These are phyloP conservation scores for Maconellicoccus hirsutus DNA, from an alignment of 1,140 invertebrate species.

Conservation along the genomic window DNA sequence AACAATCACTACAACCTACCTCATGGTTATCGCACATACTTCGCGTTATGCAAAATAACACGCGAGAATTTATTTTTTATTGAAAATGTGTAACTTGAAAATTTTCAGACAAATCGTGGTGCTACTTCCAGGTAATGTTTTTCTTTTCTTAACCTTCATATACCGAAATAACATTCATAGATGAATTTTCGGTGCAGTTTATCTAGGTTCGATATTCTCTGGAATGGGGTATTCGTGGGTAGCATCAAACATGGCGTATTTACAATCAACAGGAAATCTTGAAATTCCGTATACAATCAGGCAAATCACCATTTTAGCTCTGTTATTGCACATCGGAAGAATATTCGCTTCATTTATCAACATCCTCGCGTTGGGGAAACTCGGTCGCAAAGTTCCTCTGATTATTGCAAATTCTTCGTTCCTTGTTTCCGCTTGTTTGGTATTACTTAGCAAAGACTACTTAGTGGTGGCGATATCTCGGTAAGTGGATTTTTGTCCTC, in stretches of 20 bases:
- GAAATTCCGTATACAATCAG: neutral
- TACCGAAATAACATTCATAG: no score
- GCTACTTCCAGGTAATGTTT: neutral
- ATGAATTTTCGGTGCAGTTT: no score
- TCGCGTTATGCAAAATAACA: no score
- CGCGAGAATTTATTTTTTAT: no score
- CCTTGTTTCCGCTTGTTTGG: neutral
- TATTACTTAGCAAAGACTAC: neutral
- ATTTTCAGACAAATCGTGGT: neutral
- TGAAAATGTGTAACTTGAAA: no score
- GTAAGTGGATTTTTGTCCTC: neutral
- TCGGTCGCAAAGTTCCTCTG: neutral
- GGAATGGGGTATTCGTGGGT: neutral
- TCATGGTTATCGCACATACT: no score
- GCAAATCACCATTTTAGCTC: neutral
- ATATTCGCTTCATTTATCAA: neutral
- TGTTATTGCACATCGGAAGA: neutral
- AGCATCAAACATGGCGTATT: neutral
- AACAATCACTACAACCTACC: no score
- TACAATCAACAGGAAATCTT: neutral
- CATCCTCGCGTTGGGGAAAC: neutral
- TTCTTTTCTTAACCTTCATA: no score
- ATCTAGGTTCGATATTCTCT: neutral
- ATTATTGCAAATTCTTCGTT: neutral
- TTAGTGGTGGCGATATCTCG: neutral